These are phyloP conservation scores for Drosophila pectinifera DNA, from an alignment of 1,140 invertebrate species.

Conservation along the genomic window DNA sequence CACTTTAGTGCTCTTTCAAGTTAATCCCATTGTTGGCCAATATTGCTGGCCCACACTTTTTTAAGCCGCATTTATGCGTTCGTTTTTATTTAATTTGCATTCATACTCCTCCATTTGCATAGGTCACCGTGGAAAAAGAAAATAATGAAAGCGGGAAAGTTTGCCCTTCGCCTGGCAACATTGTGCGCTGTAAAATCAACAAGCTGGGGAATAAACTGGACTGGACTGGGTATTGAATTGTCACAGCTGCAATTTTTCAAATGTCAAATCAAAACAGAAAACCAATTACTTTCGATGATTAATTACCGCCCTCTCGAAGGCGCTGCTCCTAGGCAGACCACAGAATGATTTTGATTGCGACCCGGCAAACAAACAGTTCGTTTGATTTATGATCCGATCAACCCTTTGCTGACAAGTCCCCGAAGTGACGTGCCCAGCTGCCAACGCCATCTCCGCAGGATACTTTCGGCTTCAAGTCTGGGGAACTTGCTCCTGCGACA, in stretches of 20 bases:
- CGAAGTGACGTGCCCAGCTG: conserved; percentile 25
- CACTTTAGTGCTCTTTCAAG: conserved; percentile 14
- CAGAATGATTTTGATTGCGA: conserved; percentile 80
- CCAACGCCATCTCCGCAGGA: conserved; percentile 17
- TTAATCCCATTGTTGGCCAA: conserved; percentile 30
- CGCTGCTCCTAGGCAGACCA: conserved; percentile 42
- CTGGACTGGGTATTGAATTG: conserved; percentile 54
- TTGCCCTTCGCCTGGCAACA: conserved; percentile 11
- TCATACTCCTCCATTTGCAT: conserved; percentile 22
- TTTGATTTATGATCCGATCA: conserved; percentile 72
- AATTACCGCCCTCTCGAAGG: conserved; percentile 55
- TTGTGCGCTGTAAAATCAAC: conserved; percentile 13
- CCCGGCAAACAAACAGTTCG: conserved; percentile 24
- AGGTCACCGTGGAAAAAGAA: conserved; percentile 17
- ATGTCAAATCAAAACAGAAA: conserved; percentile 81
- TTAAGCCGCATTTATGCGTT: conserved; percentile 32
- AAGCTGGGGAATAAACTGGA: conserved; percentile 17
- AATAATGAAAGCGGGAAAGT: conserved; percentile 5
- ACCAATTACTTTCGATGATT: conserved; percentile 80
- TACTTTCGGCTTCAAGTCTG: conserved; percentile 5
- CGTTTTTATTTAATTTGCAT: conserved; percentile 64
- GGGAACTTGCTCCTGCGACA: conserved; percentile 44
- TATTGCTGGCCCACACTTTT: conserved; percentile 23
- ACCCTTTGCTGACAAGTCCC: conserved; percentile 61
- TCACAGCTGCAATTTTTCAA: conserved; percentile 81